Evolutionary conservation across 2,888 invertebrate species (phyloP).

Genomic region (Hofmannophila pseudospretella): DNA sequence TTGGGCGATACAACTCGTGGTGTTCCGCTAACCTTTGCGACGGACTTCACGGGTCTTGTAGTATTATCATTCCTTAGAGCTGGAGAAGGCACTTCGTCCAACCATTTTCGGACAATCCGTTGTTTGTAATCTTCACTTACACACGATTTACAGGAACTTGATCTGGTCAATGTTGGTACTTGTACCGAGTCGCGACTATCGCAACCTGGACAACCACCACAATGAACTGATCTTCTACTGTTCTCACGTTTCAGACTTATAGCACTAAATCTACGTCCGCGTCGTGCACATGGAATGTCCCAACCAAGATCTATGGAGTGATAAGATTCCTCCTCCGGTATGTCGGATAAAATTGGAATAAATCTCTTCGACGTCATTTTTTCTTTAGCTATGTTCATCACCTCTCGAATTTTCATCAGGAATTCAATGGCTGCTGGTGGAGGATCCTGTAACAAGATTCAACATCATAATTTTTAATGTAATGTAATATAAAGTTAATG

Average conservation of each 20-base stretch:
- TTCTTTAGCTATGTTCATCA: conserved; percentile 91
- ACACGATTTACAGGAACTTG: conserved; percentile 77
- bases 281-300: conserved; percentile 68
- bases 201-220: conserved; percentile 84
- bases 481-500: background rate
- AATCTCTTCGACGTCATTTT: conserved; percentile 91
- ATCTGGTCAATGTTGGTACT: conserved; percentile 52
- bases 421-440: conserved; percentile 95
- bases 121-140: conserved; percentile 83
- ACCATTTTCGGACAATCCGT: conserved; percentile 86
- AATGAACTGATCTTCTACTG: conserved; percentile 74
- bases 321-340: conserved; percentile 85
- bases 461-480: background rate
- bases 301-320: conserved; percentile 69
- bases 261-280: conserved; percentile 74
- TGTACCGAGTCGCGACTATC: conserved; percentile 52
- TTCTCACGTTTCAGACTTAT: conserved; percentile 81
- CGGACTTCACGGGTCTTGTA: conserved; percentile 44
- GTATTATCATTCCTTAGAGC: conserved; percentile 20
- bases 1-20: conserved; percentile 53
- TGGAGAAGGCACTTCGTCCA: conserved; percentile 82
- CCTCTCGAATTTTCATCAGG: conserved; percentile 91
- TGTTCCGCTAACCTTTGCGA: conserved; percentile 64
- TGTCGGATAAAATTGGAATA: conserved; percentile 85
- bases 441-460: conserved; percentile 82